Conservation (phyloP, 2,888 invertebrate species). For the Marasmarcha lunaedactyla region DNA sequence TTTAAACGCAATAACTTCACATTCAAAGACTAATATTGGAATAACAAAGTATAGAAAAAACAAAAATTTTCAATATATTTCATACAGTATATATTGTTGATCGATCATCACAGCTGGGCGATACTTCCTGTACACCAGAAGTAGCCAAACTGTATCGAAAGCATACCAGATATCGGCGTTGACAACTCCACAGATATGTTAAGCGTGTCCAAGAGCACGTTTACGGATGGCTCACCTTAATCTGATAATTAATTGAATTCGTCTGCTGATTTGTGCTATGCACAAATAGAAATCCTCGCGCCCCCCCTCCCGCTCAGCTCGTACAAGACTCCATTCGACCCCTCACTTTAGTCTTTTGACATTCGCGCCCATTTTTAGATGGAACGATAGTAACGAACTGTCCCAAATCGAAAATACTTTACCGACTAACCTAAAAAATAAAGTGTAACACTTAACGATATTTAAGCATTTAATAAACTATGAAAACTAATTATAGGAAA, state of each 20-base stretch:
- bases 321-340: constrained; percentile 39
- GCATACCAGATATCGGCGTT: constrained; percentile 26
- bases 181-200: constrained; percentile 35
- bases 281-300: constrained; percentile 55
- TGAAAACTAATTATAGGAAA: constrained; percentile 3
- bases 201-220: constrained; percentile 45
- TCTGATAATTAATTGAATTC: constrained; percentile 69
- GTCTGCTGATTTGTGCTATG: constrained; percentile 65
- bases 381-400: constrained; percentile 55
- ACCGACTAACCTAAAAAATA: constrained; percentile 21
- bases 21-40: too few species aligned
- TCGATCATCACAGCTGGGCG: not conserved
- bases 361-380: constrained; percentile 67
- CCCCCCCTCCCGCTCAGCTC: constrained; percentile 29
- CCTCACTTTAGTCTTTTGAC: constrained; percentile 63
- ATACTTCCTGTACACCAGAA: not conserved
- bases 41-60: too few species aligned
- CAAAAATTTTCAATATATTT: too few species aligned
- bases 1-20: too few species aligned
- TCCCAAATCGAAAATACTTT: constrained; percentile 36
- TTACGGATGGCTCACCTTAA: constrained; percentile 63
- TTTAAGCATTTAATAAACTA: constrained; percentile 35
- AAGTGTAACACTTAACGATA: constrained; percentile 29
- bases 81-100: too few species aligned
- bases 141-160: constrained; percentile 8